These are phyloP conservation scores for Petrolisthes cinctipes DNA, from an alignment of 2,888 invertebrate species.

Conservation along the genomic window DNA sequence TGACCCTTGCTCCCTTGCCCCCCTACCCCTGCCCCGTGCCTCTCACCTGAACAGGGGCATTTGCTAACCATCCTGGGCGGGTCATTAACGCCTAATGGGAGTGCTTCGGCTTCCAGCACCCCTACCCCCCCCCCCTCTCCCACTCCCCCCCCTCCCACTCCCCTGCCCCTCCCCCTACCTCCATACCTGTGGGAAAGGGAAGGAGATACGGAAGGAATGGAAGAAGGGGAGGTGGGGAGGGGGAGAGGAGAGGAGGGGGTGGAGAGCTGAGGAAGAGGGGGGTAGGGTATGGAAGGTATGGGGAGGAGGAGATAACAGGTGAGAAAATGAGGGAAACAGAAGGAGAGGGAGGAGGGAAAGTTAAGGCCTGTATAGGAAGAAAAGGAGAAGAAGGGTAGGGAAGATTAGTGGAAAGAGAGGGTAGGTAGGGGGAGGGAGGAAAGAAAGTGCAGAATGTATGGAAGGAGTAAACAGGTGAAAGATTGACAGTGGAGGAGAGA, in stretches of 20 bases:
- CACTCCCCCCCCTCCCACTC: not conserved
- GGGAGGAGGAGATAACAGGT: not conserved
- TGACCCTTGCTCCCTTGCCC: no score
- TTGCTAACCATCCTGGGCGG: not conserved
- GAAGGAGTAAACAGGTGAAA: no score
- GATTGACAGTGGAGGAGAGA: no score
- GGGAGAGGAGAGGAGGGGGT: not conserved
- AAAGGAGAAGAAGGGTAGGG: no score
- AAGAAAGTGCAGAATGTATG: no score
- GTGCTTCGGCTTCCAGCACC: not conserved
- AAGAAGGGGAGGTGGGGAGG: not conserved
- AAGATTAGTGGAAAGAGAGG: no score
- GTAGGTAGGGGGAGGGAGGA: no score
- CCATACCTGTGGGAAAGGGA: not conserved
- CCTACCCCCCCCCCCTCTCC: not conserved
- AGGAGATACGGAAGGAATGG: not conserved
- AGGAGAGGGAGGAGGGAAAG: not conserved
- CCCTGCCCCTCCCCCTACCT: not conserved
- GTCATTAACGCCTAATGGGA: slow-evolving; percentile 15
- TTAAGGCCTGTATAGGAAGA: no score
- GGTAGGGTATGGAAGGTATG: not conserved
- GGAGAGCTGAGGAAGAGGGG: not conserved
- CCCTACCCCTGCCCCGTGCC: no score
- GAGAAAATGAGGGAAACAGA: not conserved
- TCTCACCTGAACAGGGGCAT: not conserved